Percentiles rank a stretch among this genome's conserved stretches.
Evolutionary conservation across 2,888 invertebrate species (phyloP).

Genomic region (Terebella lapidaria): DNA sequence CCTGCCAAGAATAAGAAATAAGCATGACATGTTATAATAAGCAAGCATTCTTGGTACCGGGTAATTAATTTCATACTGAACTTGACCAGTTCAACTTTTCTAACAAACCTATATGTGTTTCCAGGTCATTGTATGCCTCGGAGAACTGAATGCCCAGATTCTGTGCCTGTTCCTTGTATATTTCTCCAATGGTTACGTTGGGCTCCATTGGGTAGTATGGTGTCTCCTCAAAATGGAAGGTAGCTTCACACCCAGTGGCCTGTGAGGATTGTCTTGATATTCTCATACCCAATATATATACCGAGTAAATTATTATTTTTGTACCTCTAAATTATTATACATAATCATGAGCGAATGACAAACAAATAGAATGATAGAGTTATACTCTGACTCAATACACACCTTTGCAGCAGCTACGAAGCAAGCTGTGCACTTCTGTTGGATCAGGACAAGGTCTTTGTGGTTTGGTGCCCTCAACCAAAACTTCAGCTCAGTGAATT

Average conservation of each 20-base stretch:
- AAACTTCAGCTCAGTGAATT: constrained; percentile 35
- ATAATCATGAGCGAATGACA: no score
- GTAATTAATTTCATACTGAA: no score
- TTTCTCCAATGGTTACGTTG: constrained; percentile 6
- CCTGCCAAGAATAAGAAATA: constrained; percentile 6
- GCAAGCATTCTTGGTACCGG: no score
- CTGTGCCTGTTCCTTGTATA: constrained; percentile 6
- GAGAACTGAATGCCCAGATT: constrained; percentile 4
- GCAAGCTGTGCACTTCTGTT: constrained; percentile 30
- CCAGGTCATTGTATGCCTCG: not conserved
- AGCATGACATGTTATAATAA: not conserved
- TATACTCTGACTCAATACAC: not conserved
- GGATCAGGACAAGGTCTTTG: constrained; percentile 34
- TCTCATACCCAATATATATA: no score
- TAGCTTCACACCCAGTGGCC: constrained; percentile 19
- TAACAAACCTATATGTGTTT: constrained; percentile 1
- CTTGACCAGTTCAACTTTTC: no score
- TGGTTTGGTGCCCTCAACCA: constrained; percentile 36
- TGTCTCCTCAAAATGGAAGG: constrained; percentile 15
- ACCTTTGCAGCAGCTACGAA: constrained; percentile 40
- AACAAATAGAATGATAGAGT: not conserved
- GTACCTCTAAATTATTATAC: no score
- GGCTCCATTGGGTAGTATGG: constrained; percentile 12
- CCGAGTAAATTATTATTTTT: no score
- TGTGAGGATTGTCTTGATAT: no score